These are phyloP conservation scores for Pangasius macronema DNA, from an alignment of 2,797 vertebrate species.

Conservation along the genomic window DNA sequence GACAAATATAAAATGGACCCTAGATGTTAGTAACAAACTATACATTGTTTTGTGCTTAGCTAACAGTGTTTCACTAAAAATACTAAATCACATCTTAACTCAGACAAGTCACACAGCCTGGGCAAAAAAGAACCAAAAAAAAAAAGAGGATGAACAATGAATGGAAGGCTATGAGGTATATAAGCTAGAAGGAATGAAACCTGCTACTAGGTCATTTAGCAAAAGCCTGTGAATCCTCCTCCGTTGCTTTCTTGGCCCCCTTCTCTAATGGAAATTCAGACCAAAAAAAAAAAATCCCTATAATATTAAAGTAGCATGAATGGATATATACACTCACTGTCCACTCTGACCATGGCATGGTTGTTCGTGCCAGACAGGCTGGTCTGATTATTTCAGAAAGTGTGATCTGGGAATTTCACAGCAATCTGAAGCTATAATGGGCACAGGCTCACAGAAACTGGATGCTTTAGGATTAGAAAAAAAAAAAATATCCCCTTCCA, in stretches of 20 bases:
- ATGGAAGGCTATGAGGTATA: conserved; percentile 18
- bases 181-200: conserved; percentile 30
- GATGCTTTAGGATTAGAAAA: neutral
- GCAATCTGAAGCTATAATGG: neutral
- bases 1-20: conserved; percentile 1
- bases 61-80: conserved; percentile 7
- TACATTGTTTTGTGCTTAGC: conserved; percentile 2
- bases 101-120: neutral
- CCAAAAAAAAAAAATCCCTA: neutral
- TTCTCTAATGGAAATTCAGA: neutral
- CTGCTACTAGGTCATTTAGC: neutral
- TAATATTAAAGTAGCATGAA: neutral
- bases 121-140: neutral
- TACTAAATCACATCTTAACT: conserved; percentile 6
- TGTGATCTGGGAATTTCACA: neutral
- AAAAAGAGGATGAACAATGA: neutral
- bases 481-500: neutral
- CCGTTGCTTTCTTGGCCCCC: neutral
- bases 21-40: conserved; percentile 13
- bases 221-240: conserved; percentile 18
- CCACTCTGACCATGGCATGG: neutral
- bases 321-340: too few relatives aligned
- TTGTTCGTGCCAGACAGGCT: neutral
- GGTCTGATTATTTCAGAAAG: neutral
- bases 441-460: neutral